Evolutionary conservation across 2,797 vertebrate species (phyloP).

Genomic region (Mionectes olivaceus): DNA sequence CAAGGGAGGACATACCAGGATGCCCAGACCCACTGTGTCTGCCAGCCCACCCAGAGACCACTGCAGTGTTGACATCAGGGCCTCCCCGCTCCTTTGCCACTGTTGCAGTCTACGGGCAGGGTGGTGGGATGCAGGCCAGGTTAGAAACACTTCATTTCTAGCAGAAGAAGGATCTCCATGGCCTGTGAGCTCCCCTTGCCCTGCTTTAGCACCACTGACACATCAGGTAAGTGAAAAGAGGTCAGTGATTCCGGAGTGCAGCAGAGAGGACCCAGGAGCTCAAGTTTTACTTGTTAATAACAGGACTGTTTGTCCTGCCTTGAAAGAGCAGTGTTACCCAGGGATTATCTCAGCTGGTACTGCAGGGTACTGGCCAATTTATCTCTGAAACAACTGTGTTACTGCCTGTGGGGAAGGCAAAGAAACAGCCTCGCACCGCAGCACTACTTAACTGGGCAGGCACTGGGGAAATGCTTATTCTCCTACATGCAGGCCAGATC

Average conservation of each 20-base stretch:
- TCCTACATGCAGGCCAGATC: background rate
- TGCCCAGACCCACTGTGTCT: background rate
- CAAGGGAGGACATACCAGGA: background rate
- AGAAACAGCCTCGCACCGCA: background rate
- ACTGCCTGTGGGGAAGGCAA: background rate
- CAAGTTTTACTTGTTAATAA: conserved; percentile 32
- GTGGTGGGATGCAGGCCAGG: background rate
- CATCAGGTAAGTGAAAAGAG: background rate
- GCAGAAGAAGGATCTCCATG: background rate
- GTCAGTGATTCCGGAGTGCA: background rate
- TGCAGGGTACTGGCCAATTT: conserved; percentile 19
- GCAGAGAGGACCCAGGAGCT: conserved; percentile 41
- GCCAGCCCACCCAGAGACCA: background rate
- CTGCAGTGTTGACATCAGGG: background rate
- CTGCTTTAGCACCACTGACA: background rate
- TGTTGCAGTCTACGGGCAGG: background rate
- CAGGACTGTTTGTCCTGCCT: conserved; percentile 54
- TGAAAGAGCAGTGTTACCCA: conserved; percentile 28
- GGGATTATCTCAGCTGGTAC: conserved; percentile 42
- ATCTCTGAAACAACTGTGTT: background rate
- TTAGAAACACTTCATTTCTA: background rate
- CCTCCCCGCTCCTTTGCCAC: background rate
- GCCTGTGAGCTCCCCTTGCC: accelerated
- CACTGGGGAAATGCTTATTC: background rate
- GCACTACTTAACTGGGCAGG: background rate